Percentiles rank a stretch among this genome's conserved stretches.
Evolutionary conservation across 2,113 vertebrate species (phyloP).

Genomic region (Tachysurus fulvidraco): DNA sequence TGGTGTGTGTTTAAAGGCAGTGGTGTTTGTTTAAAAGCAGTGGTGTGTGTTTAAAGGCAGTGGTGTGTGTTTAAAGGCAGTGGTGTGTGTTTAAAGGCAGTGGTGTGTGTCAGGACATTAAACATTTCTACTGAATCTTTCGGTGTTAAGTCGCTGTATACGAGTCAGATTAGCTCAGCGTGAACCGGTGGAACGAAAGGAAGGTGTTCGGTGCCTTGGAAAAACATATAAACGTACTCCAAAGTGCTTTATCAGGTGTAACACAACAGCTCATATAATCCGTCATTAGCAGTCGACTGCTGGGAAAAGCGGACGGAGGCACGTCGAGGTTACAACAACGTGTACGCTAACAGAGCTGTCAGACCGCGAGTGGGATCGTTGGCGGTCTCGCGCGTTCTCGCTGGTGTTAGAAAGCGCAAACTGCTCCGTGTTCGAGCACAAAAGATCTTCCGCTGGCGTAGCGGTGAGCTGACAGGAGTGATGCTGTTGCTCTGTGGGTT

Average conservation of each 20-base stretch:
- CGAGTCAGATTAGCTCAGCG: not conserved
- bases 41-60: no score
- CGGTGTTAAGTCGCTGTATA: not conserved
- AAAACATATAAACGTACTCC: not conserved
- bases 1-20: no score
- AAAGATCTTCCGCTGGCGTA: not conserved
- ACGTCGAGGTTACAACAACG: not conserved
- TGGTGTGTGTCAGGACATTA: no score
- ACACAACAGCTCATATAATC: not conserved
- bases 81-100: no score
- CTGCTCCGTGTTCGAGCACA: not conserved
- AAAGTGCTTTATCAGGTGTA: not conserved
- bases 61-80: no score
- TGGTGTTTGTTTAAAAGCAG: no score
- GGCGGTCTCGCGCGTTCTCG: conserved; percentile 11
- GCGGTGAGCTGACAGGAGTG: not conserved
- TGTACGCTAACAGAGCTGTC: conserved; percentile 24
- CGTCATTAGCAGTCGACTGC: not conserved
- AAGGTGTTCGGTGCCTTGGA: not conserved
- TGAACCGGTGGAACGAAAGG: not conserved
- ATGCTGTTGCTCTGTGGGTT: not conserved
- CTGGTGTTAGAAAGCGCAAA: conserved; percentile 1
- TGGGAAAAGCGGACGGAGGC: conserved; percentile 1
- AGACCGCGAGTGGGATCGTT: conserved; percentile 2
- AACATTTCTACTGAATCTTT: not conserved